Evolutionary conservation across 2,888 invertebrate species (phyloP).

Genomic region (Rotaria macrura): DNA sequence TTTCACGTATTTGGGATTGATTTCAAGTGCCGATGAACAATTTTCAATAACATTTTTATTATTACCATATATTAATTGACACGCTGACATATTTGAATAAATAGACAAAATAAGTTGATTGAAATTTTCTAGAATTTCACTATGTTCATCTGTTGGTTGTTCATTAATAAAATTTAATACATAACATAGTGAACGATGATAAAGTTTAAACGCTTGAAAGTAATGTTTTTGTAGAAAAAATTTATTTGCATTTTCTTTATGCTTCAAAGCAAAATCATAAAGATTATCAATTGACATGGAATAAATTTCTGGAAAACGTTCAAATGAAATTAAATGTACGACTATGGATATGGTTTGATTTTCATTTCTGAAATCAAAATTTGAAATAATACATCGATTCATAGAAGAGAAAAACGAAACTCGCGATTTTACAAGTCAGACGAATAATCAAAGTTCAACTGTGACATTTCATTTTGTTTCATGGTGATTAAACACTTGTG

Average conservation of each 20-base stretch:
- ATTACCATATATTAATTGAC: background rate
- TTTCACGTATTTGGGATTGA: constrained; percentile 75
- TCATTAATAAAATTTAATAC: background rate
- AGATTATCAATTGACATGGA: background rate
- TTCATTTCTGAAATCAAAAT: background rate
- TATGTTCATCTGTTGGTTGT: background rate
- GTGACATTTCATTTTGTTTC: background rate
- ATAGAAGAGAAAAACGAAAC: too few species aligned
- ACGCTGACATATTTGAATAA: background rate
- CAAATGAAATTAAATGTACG: background rate
- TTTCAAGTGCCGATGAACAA: constrained; percentile 70
- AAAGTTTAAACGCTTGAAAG: background rate
- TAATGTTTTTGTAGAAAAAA: background rate
- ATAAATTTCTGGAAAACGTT: background rate
- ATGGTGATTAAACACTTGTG: background rate
- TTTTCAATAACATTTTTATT: constrained; percentile 65
- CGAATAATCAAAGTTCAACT: background rate
- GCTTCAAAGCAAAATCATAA: background rate
- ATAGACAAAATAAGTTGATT: constrained; percentile 6
- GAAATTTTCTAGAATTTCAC: background rate
- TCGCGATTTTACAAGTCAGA: background rate
- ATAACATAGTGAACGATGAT: constrained; percentile 15
- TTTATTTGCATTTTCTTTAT: constrained; percentile 13
- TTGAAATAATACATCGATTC: too few species aligned
- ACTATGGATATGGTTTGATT: background rate